phyloP scores from a whole-genome alignment of 64 coral and sea anemone species.

The Anthopleura sola region DNA sequence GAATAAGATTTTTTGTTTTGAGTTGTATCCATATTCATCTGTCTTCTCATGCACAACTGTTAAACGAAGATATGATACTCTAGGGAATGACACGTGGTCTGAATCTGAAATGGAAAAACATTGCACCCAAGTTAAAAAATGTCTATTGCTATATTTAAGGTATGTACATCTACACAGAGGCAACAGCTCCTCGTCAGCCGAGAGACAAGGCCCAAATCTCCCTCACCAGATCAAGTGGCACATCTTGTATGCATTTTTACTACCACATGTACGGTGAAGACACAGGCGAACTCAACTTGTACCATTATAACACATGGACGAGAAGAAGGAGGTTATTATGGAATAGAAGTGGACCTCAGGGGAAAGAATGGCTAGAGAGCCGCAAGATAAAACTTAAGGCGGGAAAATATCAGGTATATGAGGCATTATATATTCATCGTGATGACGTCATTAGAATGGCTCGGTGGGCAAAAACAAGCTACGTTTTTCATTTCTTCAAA shows the following conservation, averaged over 20 bases:
- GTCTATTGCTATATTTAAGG: not conserved
- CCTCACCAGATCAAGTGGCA: not conserved
- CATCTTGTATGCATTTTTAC: slow-evolving; percentile 38
- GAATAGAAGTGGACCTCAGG: slow-evolving; percentile 12
- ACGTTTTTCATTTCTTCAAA: too few species aligned
- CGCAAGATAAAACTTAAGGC: not conserved
- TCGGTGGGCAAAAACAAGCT: too few species aligned
- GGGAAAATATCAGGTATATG: not conserved
- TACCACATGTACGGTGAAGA: slow-evolving; percentile 47
- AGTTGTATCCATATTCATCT: too few species aligned
- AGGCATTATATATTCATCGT: not conserved
- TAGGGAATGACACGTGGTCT: too few species aligned
- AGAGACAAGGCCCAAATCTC: slow-evolving; percentile 28
- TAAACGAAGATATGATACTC: too few species aligned
- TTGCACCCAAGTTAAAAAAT: too few species aligned
- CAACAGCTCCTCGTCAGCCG: slow-evolving; percentile 23
- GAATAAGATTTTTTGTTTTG: too few species aligned
- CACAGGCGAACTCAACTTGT: not conserved
- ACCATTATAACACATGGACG: not conserved
- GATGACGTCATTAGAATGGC: too few species aligned
- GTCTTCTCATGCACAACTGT: too few species aligned
- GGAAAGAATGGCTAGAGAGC: slow-evolving; percentile 13
- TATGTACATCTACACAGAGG: slow-evolving; percentile 49
- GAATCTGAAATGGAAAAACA: too few species aligned
- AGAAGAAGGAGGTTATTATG: not conserved